Evolutionary conservation across 2,797 vertebrate genomes (phyloP).

Genomic region (Tragopan temminckii): DNA sequence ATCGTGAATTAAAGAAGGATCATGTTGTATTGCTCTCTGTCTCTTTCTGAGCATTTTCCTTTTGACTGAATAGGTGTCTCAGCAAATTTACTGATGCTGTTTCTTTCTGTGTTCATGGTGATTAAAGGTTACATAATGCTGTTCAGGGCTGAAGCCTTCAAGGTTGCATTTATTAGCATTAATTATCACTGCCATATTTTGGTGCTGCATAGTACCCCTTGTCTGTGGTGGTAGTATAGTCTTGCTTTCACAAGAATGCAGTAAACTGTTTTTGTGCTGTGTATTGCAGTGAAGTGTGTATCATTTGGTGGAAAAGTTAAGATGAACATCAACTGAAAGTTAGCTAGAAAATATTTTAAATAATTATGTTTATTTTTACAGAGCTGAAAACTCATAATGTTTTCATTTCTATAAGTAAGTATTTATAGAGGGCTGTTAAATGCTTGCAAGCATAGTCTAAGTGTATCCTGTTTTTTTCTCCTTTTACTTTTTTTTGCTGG

Average conservation of each 20-base stretch:
- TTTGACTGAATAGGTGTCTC: background rate
- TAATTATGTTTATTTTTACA: background rate
- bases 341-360: background rate
- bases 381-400: background rate
- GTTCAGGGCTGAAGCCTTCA: background rate
- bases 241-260: background rate
- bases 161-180: background rate
- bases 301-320: background rate
- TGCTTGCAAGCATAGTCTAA: background rate
- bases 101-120: background rate
- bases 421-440: background rate
- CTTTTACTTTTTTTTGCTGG: background rate
- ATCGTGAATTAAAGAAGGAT: background rate
- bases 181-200: background rate
- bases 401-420: background rate
- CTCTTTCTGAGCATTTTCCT: background rate
- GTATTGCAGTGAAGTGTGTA: background rate
- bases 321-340: background rate
- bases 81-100: background rate
- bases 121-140: background rate
- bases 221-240: background rate
- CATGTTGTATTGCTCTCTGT: accelerated
- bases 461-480: accelerated
- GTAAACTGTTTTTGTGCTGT: accelerated
- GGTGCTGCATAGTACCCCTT: background rate